These are phyloP conservation scores for Zaprionus obscuricornis DNA, from an alignment of 2,888 invertebrate genomes.

Conservation along the genomic window DNA sequence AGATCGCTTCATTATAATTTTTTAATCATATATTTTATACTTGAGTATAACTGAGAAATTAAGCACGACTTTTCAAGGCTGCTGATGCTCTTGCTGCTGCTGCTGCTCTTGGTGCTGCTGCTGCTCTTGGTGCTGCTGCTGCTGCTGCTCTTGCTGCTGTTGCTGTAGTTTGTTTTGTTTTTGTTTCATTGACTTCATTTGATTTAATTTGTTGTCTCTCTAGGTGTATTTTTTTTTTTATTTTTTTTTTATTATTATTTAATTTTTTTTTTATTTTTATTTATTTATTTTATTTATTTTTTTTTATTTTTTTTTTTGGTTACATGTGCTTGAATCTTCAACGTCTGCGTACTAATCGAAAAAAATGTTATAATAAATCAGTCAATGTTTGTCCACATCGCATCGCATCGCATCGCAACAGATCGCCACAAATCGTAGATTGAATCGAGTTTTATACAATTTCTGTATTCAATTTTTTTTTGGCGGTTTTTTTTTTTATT, in stretches of 20 bases:
- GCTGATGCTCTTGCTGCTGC: slow-evolving; percentile 27
- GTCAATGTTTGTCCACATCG: slow-evolving; percentile 16
- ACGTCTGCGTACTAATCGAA: slow-evolving; percentile 14
- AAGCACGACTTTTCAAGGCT: slow-evolving; percentile 75
- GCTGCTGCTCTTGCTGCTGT: slow-evolving; percentile 18
- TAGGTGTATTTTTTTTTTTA: slow-evolving; percentile 34
- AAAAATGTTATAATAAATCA: slow-evolving; percentile 54
- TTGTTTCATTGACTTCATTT: slow-evolving; percentile 57
- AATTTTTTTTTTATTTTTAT: too few relatives aligned
- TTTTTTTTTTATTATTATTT: slow-evolving; percentile 34
- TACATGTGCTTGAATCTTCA: slow-evolving; percentile 53
- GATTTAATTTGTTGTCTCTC: slow-evolving; percentile 54
- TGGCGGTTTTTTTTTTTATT: too few relatives aligned
- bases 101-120: slow-evolving; percentile 27
- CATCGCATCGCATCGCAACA: too few relatives aligned
- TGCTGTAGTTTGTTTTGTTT: slow-evolving; percentile 36
- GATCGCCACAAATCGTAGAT: too few relatives aligned
- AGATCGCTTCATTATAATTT: slow-evolving; percentile 67
- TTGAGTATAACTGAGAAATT: slow-evolving; percentile 71
- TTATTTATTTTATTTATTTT: slow-evolving; percentile 30
- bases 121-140: slow-evolving; percentile 25
- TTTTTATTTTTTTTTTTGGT: slow-evolving; percentile 22
- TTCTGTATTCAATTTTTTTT: slow-evolving; percentile 44
- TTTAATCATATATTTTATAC: slow-evolving; percentile 69
- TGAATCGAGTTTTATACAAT: slow-evolving; percentile 44